Conservation (phyloP, 2,888 invertebrate species). For the Oligia strigilis region DNA sequence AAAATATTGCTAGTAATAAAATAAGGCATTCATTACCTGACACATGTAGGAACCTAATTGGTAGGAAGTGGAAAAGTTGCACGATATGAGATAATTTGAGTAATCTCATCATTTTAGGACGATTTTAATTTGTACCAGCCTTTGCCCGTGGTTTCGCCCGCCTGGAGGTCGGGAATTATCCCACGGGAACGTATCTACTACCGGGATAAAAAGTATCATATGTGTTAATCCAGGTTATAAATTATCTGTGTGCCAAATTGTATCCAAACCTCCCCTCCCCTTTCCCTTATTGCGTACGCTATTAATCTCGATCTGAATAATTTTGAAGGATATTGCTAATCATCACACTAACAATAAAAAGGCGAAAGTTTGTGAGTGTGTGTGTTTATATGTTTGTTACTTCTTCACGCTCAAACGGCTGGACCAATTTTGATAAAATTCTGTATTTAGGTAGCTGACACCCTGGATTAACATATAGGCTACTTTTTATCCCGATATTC, state of each 20-base stretch:
- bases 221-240: background rate
- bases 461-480: too few species aligned
- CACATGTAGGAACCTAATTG: background rate
- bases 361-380: too few species aligned
- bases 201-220: background rate
- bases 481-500: too few species aligned
- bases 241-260: background rate
- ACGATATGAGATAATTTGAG: background rate
- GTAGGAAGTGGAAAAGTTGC: constrained; percentile 7
- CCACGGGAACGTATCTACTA: background rate
- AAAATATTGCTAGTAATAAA: constrained; percentile 28
- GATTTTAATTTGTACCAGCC: background rate
- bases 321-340: background rate
- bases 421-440: too few species aligned
- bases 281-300: background rate
- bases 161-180: too few species aligned
- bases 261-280: background rate
- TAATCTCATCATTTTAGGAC: background rate
- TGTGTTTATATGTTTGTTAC: too few species aligned
- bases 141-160: background rate
- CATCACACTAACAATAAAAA: background rate
- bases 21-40: constrained; percentile 20
- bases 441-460: too few species aligned
- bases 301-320: background rate
- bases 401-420: too few species aligned